Evolutionary conservation across 2,797 vertebrate genomes (phyloP).

Genomic region (Nyctibius grandis): DNA sequence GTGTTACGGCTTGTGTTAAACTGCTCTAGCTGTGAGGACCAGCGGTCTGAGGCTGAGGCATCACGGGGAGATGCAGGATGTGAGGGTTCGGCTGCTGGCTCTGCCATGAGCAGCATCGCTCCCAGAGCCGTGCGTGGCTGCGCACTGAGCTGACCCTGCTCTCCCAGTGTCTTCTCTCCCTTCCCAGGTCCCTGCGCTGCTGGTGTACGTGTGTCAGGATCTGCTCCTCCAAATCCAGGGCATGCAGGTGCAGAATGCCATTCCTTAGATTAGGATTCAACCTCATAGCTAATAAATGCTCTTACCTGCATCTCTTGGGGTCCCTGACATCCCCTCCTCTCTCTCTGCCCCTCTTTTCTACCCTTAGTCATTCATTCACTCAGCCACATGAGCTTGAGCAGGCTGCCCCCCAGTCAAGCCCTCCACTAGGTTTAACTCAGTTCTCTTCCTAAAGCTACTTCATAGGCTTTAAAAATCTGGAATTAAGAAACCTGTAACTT

Average conservation of each 20-base stretch:
- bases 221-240: background rate
- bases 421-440: background rate
- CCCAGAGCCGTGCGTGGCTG: accelerated
- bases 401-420: background rate
- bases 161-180: background rate
- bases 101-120: background rate
- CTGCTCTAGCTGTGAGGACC: background rate
- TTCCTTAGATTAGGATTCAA: background rate
- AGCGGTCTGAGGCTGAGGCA: background rate
- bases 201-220: background rate
- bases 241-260: background rate
- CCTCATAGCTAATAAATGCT: background rate
- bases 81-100: background rate
- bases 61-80: accelerated
- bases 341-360: background rate
- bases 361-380: background rate
- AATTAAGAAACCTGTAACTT: conserved; percentile 73
- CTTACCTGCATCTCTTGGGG: background rate
- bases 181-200: background rate
- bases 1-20: background rate
- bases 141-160: background rate
- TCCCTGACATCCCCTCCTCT: background rate
- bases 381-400: background rate
- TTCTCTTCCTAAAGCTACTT: background rate
- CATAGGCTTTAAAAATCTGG: conserved; percentile 32